Base-by-base conservation (phyloP, 2,888 invertebrate genomes). In the Calliopum simillimum region DNA sequence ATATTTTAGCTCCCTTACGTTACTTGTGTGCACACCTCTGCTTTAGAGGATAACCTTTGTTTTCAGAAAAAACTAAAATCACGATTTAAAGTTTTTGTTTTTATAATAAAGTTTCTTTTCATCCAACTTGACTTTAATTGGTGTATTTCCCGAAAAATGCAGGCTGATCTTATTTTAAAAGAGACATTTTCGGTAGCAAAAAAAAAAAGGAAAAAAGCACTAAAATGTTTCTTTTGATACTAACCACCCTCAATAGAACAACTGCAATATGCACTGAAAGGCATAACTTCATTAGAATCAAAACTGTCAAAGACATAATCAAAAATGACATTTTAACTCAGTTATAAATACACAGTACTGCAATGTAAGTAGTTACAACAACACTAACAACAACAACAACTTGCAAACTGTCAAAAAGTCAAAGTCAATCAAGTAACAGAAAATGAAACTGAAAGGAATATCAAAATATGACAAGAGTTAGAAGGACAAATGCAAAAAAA, bases 401-500 rank as follows among this genome's bases (percentile, higher is more conserved):
- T 79, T 81, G 78, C 77, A 80, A 82, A 80, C 81, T 83, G 82
- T 83, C 83, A 82, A 78, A 83, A 82, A 82, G 84, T 82, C 83
- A 82, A 79, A 79, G 78, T 82, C 80, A 83, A 82, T 83, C 81
- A 83, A 79, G 81, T 78, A 77, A 78, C 76, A 75, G 77, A 19
- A 68, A 65, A 53, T 61, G 69, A 70, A 74, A 75, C 76, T 79
- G 77, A 80, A 81, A 73, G 79, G 78, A 79, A 71, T 53, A 65
- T 49, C 67, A 66, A 67, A 79, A 73, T 77, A 76, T 69, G 72
- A 67, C 63, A 61, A 69, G 71, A 58, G 53, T 13, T n/a, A 53
- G 23, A 58, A 16, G 55, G n/a, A n/a, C n/a, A 16, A 58, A 59
- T 61, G 47, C 43, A 63, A 69, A 67, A 49, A 12, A 46, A 56